Base-by-base conservation (phyloP, 2,113 vertebrate species). In the Zonotrichia leucophrys region DNA sequence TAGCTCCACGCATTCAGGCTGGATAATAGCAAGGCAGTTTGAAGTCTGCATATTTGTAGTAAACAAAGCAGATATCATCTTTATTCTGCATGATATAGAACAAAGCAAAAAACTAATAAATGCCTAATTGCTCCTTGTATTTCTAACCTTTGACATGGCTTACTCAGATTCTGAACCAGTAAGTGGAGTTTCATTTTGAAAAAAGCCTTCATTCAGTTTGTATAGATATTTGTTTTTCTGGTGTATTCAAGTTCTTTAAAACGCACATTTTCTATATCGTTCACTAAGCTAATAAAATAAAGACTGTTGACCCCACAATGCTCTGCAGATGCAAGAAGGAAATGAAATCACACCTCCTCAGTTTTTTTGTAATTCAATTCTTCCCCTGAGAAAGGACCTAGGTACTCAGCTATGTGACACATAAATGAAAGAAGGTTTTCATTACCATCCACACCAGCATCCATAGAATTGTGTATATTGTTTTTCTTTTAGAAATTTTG, bases 261-360 rank as follows among this genome's bases (percentile, higher is more conserved):
- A 85, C 94, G 37, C 53, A 73, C 37, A 80, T 79, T 91, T 89
- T 95, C 78, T 87, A 5, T 80, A 76, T 49, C 21, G 58, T 21
- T 83, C 67, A 47, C 66, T 87, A 84, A 92, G 46, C 15, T 87
- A 94, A 94, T 83, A 94, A 91, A 94, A 91, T 60, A 82, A 94
- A 94, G 41, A 66, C 15, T 89, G 67, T 88, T 94, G 84, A 87
- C 74, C 86, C 46, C 46, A 53, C 46, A 70, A 12, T 64, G 41
- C 79, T 89, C 74, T 92, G 88, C 66, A 80, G 46, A 85, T 76
- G 47, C 49, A 75, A 82, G 79, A 95, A 84, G 46, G 39, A 95
- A 95, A 95, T 77, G 37, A 90, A 95, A 92, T 95, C 58, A 77
- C 70, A 95, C 59, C 55, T 92, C 62, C 81, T 95, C 66, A 24